Percentiles rank a stretch among this genome's conserved stretches.
phyloP scores from a whole-genome alignment of 2,888 invertebrate species.

The Sipunculus nudus region DNA sequence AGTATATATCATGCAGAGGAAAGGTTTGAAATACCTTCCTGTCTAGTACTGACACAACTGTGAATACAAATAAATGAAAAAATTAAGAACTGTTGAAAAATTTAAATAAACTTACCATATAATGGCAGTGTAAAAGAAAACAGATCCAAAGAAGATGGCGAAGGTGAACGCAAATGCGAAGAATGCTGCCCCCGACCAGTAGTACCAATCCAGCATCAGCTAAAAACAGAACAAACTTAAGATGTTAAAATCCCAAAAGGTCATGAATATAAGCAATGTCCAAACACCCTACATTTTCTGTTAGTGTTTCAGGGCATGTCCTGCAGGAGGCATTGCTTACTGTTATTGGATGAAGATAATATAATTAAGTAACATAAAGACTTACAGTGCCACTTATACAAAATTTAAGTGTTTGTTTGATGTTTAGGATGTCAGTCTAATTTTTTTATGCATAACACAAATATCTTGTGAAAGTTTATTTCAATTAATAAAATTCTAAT shows the following conservation, averaged over 20 bases:
- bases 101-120: slow-evolving; percentile 39
- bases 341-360: too few relatives aligned
- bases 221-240: slow-evolving; percentile 38
- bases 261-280: neutral
- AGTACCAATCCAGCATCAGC: slow-evolving; percentile 55
- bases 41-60: neutral
- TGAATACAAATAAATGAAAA: neutral
- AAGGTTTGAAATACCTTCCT: too few relatives aligned
- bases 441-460: too few relatives aligned
- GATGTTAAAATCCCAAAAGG: neutral
- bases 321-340: too few relatives aligned
- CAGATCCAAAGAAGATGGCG: slow-evolving; percentile 48
- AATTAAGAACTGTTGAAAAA: neutral
- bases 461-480: too few relatives aligned
- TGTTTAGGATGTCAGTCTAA: too few relatives aligned
- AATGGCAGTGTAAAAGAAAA: slow-evolving; percentile 48
- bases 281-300: too few relatives aligned
- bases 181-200: slow-evolving; percentile 53
- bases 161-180: slow-evolving; percentile 51
- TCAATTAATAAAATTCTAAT: too few relatives aligned
- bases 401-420: too few relatives aligned
- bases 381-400: too few relatives aligned
- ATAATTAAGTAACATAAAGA: too few relatives aligned
- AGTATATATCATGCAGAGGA: neutral
- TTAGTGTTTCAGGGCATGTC: too few relatives aligned